phyloP scores from a whole-genome alignment of 2,797 vertebrate species.

The Coregonus suidteri region DNA sequence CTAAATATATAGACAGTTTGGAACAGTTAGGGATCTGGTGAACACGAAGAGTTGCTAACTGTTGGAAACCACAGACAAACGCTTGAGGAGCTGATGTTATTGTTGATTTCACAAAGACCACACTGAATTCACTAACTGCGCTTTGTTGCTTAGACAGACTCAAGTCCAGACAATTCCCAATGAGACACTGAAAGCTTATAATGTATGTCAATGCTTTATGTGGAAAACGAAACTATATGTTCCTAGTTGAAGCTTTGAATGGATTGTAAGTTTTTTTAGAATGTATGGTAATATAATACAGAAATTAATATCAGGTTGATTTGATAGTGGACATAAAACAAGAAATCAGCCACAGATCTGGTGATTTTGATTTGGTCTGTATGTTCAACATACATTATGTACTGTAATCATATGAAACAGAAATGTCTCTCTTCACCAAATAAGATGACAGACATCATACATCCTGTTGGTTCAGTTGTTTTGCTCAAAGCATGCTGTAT shows the following conservation, averaged over 20 bases:
- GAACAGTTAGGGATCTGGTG: slow-evolving; percentile 49
- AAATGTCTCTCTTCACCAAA: slow-evolving; percentile 28
- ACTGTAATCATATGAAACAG: background rate
- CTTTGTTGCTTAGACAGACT: background rate
- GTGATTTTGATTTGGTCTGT: background rate
- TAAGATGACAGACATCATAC: slow-evolving; percentile 45
- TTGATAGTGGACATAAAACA: no score
- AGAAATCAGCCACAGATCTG: no score
- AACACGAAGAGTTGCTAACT: slow-evolving; percentile 40
- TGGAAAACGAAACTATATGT: background rate
- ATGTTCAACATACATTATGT: background rate
- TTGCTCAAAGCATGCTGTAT: background rate
- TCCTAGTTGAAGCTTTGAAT: no score
- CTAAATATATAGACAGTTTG: slow-evolving; percentile 28
- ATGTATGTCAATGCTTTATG: background rate
- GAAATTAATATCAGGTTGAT: no score
- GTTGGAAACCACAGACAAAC: slow-evolving; percentile 22
- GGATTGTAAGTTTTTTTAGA: no score
- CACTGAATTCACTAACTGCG: background rate
- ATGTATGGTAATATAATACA: background rate
- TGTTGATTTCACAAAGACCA: background rate
- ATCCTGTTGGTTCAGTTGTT: background rate
- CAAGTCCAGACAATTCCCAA: background rate
- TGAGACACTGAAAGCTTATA: background rate
- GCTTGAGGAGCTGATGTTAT: background rate